Conservation (phyloP, 2,797 vertebrate genomes). For the Coccyzus lansbergi region DNA sequence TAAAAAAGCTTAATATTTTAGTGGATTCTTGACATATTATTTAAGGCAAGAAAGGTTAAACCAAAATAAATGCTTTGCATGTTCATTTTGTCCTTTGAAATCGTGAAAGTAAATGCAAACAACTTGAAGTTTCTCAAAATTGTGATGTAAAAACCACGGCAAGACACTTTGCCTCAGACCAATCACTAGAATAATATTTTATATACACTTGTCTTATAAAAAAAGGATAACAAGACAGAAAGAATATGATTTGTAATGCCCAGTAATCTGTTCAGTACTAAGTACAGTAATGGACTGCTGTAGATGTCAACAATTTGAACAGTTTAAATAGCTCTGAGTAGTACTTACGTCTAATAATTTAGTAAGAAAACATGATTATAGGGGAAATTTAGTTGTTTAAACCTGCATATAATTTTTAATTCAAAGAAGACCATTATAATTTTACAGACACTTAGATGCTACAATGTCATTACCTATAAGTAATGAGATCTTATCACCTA, state of each 20-base stretch:
- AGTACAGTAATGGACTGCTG: not conserved
- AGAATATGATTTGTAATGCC: not conserved
- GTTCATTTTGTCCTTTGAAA: not conserved
- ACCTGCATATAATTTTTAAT: not conserved
- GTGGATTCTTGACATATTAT: not conserved
- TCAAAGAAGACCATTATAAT: not conserved
- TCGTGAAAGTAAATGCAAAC: not conserved
- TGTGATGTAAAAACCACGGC: not conserved
- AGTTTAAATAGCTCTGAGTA: not conserved
- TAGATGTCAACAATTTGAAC: not conserved
- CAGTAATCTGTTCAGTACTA: not conserved
- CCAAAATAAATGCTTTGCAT: not conserved
- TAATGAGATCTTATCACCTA: not conserved
- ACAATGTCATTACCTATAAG: not conserved
- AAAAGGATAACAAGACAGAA: not conserved
- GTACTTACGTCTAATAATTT: not conserved
- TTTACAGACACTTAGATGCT: not conserved
- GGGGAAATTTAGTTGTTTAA: not conserved
- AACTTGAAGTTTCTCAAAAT: not conserved
- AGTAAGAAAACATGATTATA: not conserved
- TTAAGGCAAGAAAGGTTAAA: not conserved
- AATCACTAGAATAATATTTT: not conserved
- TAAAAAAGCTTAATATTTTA: constrained; percentile 26
- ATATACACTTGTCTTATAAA: not conserved
- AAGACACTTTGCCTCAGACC: not conserved